Percentiles rank a stretch among this genome's conserved stretches.
phyloP scores from a whole-genome alignment of 2,888 invertebrate species.

The Cheilosia pagana region DNA sequence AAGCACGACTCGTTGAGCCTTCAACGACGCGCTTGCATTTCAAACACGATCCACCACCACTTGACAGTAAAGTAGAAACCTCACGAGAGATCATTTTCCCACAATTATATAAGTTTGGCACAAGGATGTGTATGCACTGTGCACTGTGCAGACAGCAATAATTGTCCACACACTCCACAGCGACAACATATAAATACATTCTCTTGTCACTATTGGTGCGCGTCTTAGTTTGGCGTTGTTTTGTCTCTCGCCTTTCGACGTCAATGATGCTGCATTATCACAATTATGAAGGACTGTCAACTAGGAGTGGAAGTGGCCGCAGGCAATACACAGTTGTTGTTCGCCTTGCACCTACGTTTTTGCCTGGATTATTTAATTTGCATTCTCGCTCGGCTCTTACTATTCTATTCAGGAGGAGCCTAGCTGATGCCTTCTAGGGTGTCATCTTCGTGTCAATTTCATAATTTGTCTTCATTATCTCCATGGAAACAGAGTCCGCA shows the following conservation, averaged over 20 bases:
- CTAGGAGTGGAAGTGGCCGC: slow-evolving; percentile 69
- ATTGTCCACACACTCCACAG: slow-evolving; percentile 59
- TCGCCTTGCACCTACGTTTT: slow-evolving; percentile 29
- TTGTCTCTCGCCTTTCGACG: slow-evolving; percentile 48
- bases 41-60: slow-evolving; percentile 68
- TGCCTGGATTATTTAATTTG: slow-evolving; percentile 67
- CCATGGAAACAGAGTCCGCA: slow-evolving; percentile 45
- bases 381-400: slow-evolving; percentile 44
- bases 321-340: slow-evolving; percentile 32
- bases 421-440: slow-evolving; percentile 51
- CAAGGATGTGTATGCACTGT: slow-evolving; percentile 64
- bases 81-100: slow-evolving; percentile 70
- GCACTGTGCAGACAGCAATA: slow-evolving; percentile 64
- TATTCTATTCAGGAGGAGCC: slow-evolving; percentile 48
- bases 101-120: slow-evolving; percentile 59
- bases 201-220: slow-evolving; percentile 15
- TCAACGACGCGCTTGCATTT: slow-evolving; percentile 41
- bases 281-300: slow-evolving; percentile 69
- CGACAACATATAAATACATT: slow-evolving; percentile 4
- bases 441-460: slow-evolving; percentile 73
- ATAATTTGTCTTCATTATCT: slow-evolving; percentile 70
- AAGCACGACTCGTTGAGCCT: slow-evolving; percentile 47
- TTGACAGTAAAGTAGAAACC: slow-evolving; percentile 59
- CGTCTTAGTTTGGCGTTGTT: slow-evolving; percentile 37
- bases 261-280: slow-evolving; percentile 74